A percentile compares a stretch with the other conserved stretches of the same genome.
phyloP scores from a whole-genome alignment of 23 tunicate genomes.

The Halocynthia aurantium region DNA sequence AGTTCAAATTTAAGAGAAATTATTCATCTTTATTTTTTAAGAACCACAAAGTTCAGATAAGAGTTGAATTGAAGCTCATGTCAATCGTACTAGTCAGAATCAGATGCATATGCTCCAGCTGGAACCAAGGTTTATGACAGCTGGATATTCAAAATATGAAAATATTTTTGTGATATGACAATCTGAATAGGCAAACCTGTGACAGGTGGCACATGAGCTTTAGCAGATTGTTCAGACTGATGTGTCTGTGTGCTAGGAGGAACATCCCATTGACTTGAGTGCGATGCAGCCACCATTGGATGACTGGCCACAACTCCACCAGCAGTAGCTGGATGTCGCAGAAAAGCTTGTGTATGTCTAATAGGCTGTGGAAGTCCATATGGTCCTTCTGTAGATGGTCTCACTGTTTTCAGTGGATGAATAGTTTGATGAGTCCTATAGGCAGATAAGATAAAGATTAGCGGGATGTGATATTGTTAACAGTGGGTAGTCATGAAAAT shows the following conservation, averaged over 20 bases:
- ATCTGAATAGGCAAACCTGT: no score
- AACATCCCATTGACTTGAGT: slow-evolving; percentile 14
- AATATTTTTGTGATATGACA: no score
- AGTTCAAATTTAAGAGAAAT: no score
- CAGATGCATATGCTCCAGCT: no score
- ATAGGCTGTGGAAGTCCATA: slow-evolving; percentile 1
- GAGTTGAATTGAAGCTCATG: no score
- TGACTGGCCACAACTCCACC: neutral
- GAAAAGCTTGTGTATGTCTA: neutral
- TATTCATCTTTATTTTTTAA: no score
- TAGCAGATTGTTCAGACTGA: slow-evolving; percentile 12
- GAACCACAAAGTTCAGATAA: no score
- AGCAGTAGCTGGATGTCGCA: slow-evolving; percentile 8
- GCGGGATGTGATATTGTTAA: neutral
- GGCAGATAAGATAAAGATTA: neutral
- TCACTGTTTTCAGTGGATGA: slow-evolving; percentile 1
- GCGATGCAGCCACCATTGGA: neutral
- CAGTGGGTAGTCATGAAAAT: neutral
- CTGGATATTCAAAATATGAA: no score
- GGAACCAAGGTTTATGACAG: no score
- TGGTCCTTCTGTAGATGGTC: slow-evolving; percentile 27
- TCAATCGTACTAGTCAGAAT: no score
- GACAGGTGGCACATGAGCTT: slow-evolving; percentile 6
- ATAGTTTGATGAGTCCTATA: slow-evolving; percentile 20
- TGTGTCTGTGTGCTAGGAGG: slow-evolving; percentile 9